Evolutionary conservation across 2,888 invertebrate species (phyloP), one percentile per base, ranked within the genome.

Genomic region (Phalangium opilio): DNA sequence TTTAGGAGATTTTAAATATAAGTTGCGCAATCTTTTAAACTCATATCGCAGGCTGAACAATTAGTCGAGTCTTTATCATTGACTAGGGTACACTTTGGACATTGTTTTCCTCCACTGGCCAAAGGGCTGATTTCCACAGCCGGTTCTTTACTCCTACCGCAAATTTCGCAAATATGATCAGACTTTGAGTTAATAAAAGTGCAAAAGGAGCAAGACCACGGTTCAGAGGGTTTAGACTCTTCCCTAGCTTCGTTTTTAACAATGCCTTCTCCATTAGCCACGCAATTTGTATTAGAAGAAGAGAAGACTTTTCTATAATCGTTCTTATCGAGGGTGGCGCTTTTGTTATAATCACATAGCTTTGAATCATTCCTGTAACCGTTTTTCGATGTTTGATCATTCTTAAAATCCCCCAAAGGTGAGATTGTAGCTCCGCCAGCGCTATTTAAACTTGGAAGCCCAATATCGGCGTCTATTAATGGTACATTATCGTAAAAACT

Each of bases 81-180:
- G 35, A 83, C 80, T 41, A 82, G 68, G 2, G 83, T 83, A 62
- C 83, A 83, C 20, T 75, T 68, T 0, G 78, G 77, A 56, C 83
- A 83, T 62, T 81, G 77, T 42, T 78, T 71, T 0, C 82, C 82
- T 0, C 83, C 82, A 10, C 81, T 77, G 15, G 76, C 75, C 41
- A 82, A 67, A 1, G 79, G 78, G 51, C 73, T 72, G 19, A 74
- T 70, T 58, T 76, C 76, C 4, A 75, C 73, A 0, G 76, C 77
- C 41, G 63, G 64, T 41, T 62, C 63, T 46, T 70, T 70, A 1
- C 77, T 77, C 61, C 80, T 81, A 18, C 77, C 75, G 59, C 83
- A 83, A 74, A 83, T 81, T 52, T 81, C 81, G 61, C 83, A 83
- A 18, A 79, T 78, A 11, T 73, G 72, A 18, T 64, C 63, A 0